phyloP scores from a whole-genome alignment of 2,113 vertebrate genomes.

The Caranx ignobilis region DNA sequence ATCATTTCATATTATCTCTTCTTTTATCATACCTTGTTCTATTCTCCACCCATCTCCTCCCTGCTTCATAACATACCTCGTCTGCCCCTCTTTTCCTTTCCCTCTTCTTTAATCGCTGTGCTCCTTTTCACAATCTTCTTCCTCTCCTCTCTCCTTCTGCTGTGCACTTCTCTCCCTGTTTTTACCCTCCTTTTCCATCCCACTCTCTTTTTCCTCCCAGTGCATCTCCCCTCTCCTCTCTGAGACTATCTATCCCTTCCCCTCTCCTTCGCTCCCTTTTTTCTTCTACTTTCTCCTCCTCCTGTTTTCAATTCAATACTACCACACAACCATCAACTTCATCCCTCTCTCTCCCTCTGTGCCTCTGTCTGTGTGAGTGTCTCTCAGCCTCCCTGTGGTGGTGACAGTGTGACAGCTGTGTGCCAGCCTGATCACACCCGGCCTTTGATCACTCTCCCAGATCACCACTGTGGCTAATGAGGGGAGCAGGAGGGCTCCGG shows the following conservation, averaged over 20 bases:
- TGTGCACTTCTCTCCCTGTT: neutral
- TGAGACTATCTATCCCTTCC: neutral
- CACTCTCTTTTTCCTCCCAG: neutral
- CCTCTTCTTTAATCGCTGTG: neutral
- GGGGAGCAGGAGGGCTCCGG: slow-evolving; percentile 50
- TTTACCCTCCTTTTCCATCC: neutral
- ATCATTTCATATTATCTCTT: neutral
- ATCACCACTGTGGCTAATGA: slow-evolving; percentile 72
- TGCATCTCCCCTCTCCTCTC: neutral
- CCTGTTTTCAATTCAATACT: neutral
- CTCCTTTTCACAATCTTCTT: neutral
- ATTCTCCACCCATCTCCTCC: neutral
- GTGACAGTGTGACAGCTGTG: slow-evolving; percentile 73
- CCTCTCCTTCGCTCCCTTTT: neutral
- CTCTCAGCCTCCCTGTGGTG: slow-evolving; percentile 43
- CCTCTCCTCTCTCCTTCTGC: neutral
- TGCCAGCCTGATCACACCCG: slow-evolving; percentile 41
- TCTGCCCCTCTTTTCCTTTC: neutral
- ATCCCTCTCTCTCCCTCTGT: slow-evolving; percentile 5
- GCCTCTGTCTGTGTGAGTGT: slow-evolving; percentile 23
- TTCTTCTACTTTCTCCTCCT: neutral
- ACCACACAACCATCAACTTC: neutral
- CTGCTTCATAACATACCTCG: too few species aligned
- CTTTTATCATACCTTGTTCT: neutral
- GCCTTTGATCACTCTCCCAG: slow-evolving; percentile 70